Base-by-base conservation (phyloP, 2,113 vertebrate species). In the Odocoileus hemionus region DNA sequence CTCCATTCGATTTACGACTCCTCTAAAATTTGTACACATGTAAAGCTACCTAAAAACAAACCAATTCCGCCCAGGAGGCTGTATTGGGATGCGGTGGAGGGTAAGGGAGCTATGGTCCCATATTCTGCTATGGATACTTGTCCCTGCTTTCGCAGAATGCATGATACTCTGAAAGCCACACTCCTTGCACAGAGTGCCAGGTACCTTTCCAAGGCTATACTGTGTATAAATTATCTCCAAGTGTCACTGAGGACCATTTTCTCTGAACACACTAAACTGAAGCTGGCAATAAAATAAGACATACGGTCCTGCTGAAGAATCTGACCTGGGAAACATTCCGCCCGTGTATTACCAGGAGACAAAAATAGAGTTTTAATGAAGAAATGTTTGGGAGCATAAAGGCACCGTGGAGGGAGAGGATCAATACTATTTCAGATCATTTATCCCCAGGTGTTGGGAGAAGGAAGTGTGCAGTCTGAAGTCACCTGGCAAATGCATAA, bases 181-280 rank as follows among this genome's bases (percentile, higher is more conserved):
- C 52, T 61, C 61, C 39, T 6, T 58, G 80, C 39, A 61, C 76
- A 17, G 50, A n/a, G 74, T 16, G 58, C 47, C 58, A 47, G 14
- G 84, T 6, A 30, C 94, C 91, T 86, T 82, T 83, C 79, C 88
- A 39, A 92, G 82, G 78, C 96, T 76, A 25, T 21, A 14, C 58
- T 61, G 64, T 6, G 15, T 2, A 79, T 64, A 58, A 89, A 94
- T 95, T 61, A 93, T 55, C 57, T 36, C 82, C 86, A 94, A 57
- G 92, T 79, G 97, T 79, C 91, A 33, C 88, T 4, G 67, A 96
- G 36, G 88, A 94, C 93, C 86, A 21, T 91, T 64, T 83, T 70
- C 70, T 64, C 91, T 2, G 19, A 96, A 86, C 82, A 50, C 57
- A 26, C 25, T n/a, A 70, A 84, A 96, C 6, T 43, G 47, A n/a